Conservation (phyloP, 2,888 invertebrate genomes). For the Endotricha flammealis region DNA sequence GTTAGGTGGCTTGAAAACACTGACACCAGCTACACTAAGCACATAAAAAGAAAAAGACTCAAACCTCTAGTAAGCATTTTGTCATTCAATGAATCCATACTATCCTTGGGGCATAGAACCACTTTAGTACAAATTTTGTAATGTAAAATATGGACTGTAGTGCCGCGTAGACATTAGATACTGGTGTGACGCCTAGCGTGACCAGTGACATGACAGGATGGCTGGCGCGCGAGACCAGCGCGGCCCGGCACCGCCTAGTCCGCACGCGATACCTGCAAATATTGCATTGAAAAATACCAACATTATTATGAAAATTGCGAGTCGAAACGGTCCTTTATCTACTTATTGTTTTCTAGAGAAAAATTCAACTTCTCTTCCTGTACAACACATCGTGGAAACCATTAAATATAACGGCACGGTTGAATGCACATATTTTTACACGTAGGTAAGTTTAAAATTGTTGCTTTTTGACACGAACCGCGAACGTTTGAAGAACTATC, state of each 20-base stretch:
- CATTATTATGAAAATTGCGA: slow-evolving; percentile 34
- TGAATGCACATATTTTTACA: too few species aligned
- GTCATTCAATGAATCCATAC: too few species aligned
- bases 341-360: neutral
- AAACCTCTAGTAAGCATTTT: too few species aligned
- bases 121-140: too few species aligned
- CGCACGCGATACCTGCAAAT: slow-evolving; percentile 52
- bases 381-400: neutral
- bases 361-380: neutral
- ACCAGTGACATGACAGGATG: slow-evolving; percentile 58
- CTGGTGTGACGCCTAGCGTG: slow-evolving; percentile 44
- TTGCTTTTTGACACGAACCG: too few species aligned
- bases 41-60: too few species aligned
- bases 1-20: too few species aligned
- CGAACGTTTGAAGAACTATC: too few species aligned
- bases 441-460: too few species aligned
- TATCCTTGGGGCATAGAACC: too few species aligned
- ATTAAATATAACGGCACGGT: too few species aligned
- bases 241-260: slow-evolving; percentile 47
- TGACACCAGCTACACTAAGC: too few species aligned
- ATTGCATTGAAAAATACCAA: slow-evolving; percentile 40
- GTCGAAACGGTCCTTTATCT: slow-evolving; percentile 4
- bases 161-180: neutral
- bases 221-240: slow-evolving; percentile 40
- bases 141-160: neutral